A percentile compares a stretch with the other conserved stretches of the same genome.
phyloP scores from a whole-genome alignment of 2,888 invertebrate species.

The Microplitis manilae region DNA sequence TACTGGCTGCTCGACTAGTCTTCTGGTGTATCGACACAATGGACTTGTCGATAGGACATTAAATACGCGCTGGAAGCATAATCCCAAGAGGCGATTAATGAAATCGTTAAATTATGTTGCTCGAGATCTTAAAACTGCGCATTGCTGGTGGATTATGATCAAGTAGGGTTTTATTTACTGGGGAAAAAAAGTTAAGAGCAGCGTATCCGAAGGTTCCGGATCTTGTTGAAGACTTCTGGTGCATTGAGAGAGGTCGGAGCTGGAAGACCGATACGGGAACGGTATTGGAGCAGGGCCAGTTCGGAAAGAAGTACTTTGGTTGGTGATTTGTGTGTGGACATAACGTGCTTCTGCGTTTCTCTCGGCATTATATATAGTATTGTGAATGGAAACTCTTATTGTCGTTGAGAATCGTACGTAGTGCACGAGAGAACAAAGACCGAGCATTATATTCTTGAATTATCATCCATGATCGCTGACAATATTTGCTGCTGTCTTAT shows the following conservation, averaged over 20 bases:
- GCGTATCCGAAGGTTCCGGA: slow-evolving; percentile 56
- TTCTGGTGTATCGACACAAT: background rate
- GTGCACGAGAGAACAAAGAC: slow-evolving; percentile 50
- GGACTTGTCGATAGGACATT: background rate
- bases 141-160: background rate
- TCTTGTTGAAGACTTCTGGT: slow-evolving; percentile 25
- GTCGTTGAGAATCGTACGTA: slow-evolving; percentile 58
- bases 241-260: no score
- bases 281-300: slow-evolving; percentile 61
- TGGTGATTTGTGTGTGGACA: slow-evolving; percentile 60
- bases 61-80: background rate
- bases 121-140: background rate
- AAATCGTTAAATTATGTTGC: background rate
- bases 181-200: background rate
- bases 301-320: slow-evolving; percentile 62
- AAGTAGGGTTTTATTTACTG: background rate
- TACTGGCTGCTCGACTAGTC: background rate
- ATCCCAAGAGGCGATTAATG: background rate
- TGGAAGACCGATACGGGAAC: slow-evolving; percentile 27
- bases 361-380: slow-evolving; percentile 49
- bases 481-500: background rate
- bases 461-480: slow-evolving; percentile 36
- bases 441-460: slow-evolving; percentile 48
- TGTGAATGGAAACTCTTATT: slow-evolving; percentile 56
- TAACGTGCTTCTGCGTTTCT: slow-evolving; percentile 48